Conservation (phyloP, 2,888 invertebrate genomes). For the Lagria hirta region DNA sequence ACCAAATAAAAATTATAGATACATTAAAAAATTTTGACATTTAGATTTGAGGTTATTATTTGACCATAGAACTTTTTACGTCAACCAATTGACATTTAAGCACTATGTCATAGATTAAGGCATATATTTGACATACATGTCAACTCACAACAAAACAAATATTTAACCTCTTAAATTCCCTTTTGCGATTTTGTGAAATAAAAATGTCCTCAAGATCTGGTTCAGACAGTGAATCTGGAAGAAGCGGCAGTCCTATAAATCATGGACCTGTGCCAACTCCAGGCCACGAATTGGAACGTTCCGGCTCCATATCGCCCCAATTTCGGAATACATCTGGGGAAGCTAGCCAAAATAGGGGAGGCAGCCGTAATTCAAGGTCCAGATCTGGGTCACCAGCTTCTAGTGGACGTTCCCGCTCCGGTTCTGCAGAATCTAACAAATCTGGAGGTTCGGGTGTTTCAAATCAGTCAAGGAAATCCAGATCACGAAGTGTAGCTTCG, state of each 20-base stretch:
- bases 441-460: slow-evolving; percentile 7
- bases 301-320: slow-evolving; percentile 45
- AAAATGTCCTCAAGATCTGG: slow-evolving; percentile 52
- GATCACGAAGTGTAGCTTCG: slow-evolving; percentile 29
- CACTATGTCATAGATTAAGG: too few species aligned
- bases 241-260: slow-evolving; percentile 51
- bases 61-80: too few species aligned
- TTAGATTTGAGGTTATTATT: too few species aligned
- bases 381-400: slow-evolving; percentile 44
- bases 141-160: too few species aligned
- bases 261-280: slow-evolving; percentile 53
- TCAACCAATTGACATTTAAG: too few species aligned
- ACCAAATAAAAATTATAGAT: too few species aligned
- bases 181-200: too few species aligned
- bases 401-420: slow-evolving; percentile 30
- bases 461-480: slow-evolving; percentile 26
- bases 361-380: slow-evolving; percentile 21
- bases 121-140: too few species aligned
- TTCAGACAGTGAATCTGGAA: slow-evolving; percentile 57
- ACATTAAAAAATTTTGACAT: too few species aligned
- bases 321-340: slow-evolving; percentile 33
- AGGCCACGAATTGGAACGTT: slow-evolving; percentile 47
- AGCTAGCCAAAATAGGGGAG: slow-evolving; percentile 27
- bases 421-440: slow-evolving; percentile 23
- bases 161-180: too few species aligned